Evolutionary conservation across 2,797 vertebrate species (phyloP).

Genomic region (Sphenodon punctatus): DNA sequence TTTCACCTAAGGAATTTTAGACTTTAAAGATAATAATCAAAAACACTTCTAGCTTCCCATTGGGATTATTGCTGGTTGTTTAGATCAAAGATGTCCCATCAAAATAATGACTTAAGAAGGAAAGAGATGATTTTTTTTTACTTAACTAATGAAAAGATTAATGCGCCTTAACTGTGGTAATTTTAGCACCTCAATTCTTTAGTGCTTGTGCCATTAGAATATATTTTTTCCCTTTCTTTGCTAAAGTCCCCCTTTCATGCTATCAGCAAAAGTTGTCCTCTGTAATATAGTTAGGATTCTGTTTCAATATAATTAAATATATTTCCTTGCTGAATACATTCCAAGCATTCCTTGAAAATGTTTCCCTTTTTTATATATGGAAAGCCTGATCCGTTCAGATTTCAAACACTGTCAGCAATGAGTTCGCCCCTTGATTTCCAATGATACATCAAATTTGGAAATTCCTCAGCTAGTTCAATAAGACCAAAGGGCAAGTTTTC

Average conservation of each 20-base stretch:
- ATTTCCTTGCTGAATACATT: constrained; percentile 70
- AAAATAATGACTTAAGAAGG: constrained; percentile 56
- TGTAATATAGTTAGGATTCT: constrained; percentile 73
- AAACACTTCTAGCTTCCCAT: constrained; percentile 76
- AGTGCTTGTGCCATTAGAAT: constrained; percentile 7
- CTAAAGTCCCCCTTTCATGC: constrained; percentile 36
- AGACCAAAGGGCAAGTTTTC: constrained; percentile 48
- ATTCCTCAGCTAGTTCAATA: constrained; percentile 49
- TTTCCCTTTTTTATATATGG: constrained; percentile 59
- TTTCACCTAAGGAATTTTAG: constrained; percentile 83
- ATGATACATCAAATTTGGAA: constrained; percentile 38
- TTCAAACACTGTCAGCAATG: constrained; percentile 62
- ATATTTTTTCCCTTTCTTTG: constrained; percentile 58
- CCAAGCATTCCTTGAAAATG: constrained; percentile 74
- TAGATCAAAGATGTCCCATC: constrained; percentile 74
- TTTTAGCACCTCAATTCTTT: constrained; percentile 49
- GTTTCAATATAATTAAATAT: constrained; percentile 76
- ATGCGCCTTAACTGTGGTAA: constrained; percentile 31
- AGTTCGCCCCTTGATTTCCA: constrained; percentile 48
- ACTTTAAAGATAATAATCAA: constrained; percentile 83
- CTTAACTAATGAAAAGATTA: constrained; percentile 59
- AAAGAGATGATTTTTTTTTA: constrained; percentile 57
- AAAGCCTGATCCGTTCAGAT: constrained; percentile 69
- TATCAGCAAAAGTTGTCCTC: constrained; percentile 35
- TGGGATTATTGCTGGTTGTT: constrained; percentile 75